Evolutionary conservation across 2,797 vertebrate species (phyloP).

Genomic region (Pitangus sulphuratus): DNA sequence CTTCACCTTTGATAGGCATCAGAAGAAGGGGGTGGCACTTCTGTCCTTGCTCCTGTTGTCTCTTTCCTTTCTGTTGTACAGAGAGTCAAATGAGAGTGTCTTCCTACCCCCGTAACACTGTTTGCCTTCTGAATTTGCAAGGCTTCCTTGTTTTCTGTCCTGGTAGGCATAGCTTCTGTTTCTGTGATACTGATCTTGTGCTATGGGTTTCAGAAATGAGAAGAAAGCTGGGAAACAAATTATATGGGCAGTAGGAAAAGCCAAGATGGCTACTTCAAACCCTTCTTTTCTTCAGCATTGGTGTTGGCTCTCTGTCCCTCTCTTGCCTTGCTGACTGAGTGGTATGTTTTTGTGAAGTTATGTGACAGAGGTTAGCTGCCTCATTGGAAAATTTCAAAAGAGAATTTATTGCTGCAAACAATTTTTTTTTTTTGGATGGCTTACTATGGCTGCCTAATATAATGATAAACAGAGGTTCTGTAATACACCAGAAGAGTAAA

Average conservation of each 20-base stretch:
- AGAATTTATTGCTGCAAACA: background rate
- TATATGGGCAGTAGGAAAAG: background rate
- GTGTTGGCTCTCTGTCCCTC: background rate
- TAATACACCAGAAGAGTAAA: background rate
- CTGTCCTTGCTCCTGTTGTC: background rate
- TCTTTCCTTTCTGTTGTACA: background rate
- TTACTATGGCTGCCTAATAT: background rate
- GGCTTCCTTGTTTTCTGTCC: background rate
- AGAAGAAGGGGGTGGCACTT: background rate
- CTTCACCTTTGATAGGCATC: background rate
- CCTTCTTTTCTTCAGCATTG: background rate
- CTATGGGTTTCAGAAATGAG: background rate
- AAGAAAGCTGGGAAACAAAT: background rate
- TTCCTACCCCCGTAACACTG: background rate
- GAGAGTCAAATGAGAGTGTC: background rate
- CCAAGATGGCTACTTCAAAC: background rate
- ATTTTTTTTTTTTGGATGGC: accelerated
- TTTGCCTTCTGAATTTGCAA: background rate
- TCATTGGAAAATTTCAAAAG: background rate
- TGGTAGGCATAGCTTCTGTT: background rate
- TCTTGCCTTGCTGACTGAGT: background rate
- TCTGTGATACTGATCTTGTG: background rate
- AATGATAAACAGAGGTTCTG: background rate
- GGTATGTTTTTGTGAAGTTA: background rate
- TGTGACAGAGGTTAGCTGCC: background rate